Conservation (phyloP, 30 jellyfish, hydroid and myxozoan species). For the Hydractinia symbiolongicarpus region DNA sequence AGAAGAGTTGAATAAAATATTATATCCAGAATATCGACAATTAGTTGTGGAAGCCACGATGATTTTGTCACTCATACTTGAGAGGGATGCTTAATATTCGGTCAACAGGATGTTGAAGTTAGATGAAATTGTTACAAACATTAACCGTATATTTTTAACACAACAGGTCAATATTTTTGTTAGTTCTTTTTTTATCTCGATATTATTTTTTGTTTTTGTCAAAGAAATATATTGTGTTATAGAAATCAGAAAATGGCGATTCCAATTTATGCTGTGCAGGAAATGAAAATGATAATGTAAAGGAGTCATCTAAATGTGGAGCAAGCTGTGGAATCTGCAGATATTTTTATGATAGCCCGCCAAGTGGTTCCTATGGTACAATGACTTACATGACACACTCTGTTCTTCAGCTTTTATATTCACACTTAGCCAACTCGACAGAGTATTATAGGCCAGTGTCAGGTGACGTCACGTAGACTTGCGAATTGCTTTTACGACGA, state of each 20-base stretch:
- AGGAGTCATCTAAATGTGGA: conserved; percentile 56
- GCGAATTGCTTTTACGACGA: background rate
- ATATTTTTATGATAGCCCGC: conserved; percentile 95
- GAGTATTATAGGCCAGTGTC: conserved; percentile 32
- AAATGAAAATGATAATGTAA: background rate
- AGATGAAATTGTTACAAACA: conserved; percentile 66
- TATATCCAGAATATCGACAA: conserved; percentile 94
- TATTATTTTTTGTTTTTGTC: too few species aligned
- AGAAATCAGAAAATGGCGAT: conserved; percentile 67
- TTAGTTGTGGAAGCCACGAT: conserved; percentile 89
- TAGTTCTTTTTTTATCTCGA: too few species aligned
- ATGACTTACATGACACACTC: conserved; percentile 86
- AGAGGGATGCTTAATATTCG: conserved; percentile 37
- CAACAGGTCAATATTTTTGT: conserved; percentile 81
- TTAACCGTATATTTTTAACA: conserved; percentile 55
- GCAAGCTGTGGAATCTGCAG: conserved; percentile 79
- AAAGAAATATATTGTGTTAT: too few species aligned
- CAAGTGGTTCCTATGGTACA: conserved; percentile 98
- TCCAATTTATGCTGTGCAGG: conserved; percentile 87
- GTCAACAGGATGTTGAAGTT: conserved; percentile 45
- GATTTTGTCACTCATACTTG: conserved; percentile 66
- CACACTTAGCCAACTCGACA: conserved; percentile 40
- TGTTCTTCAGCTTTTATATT: conserved; percentile 48
- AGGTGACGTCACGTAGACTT: background rate
- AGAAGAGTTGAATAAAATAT: conserved; percentile 70